Conservation (phyloP, 1,140 invertebrate genomes). For the Hyposmocoma kahamanoa region DNA sequence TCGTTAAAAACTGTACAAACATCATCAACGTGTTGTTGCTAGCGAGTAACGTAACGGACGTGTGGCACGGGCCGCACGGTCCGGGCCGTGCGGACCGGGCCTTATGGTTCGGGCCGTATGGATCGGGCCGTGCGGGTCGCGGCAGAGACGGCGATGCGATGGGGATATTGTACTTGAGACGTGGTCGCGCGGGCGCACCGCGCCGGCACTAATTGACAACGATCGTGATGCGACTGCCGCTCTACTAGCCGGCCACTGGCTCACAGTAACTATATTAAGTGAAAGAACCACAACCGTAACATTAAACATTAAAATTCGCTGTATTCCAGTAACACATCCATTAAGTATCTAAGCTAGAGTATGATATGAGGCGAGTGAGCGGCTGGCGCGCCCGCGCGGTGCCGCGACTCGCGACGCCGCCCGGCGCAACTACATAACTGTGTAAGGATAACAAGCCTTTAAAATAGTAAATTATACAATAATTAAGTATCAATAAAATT, state of each 20-base stretch:
- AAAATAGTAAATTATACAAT: conserved; percentile 47
- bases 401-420: neutral
- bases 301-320: too few species aligned
- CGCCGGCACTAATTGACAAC: too few species aligned
- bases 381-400: neutral
- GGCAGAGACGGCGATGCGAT: neutral
- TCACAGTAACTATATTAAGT: too few species aligned
- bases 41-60: too few species aligned
- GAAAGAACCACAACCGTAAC: too few species aligned
- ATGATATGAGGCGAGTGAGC: too few species aligned
- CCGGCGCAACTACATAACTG: conserved; percentile 14
- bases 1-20: conserved; percentile 72
- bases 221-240: too few species aligned
- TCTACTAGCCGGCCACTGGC: too few species aligned
- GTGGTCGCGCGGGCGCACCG: neutral
- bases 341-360: too few species aligned
- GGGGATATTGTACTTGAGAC: too few species aligned
- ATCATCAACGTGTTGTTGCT: conserved; percentile 41
- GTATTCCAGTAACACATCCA: too few species aligned
- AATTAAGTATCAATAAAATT: conserved; percentile 68
- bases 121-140: neutral
- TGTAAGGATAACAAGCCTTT: conserved; percentile 50
- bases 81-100: neutral
- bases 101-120: neutral
- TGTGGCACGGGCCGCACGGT: too few species aligned